Percentiles rank a stretch among this genome's conserved stretches.
Conservation (phyloP, 2,888 invertebrate genomes). For the Cepaea hortensis region DNA sequence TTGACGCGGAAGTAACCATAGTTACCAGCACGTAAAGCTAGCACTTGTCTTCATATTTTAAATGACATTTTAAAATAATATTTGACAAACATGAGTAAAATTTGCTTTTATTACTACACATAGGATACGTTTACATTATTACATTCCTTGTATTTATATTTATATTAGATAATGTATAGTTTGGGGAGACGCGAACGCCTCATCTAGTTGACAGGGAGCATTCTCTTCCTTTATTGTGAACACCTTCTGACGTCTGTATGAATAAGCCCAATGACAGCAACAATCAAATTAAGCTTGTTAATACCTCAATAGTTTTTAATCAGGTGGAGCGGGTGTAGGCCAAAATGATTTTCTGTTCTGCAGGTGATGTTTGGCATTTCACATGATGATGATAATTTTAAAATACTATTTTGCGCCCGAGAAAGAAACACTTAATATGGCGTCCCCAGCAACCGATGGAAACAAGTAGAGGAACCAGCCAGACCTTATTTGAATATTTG, state of each 20-base stretch:
- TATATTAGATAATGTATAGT: no score
- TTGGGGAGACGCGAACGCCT: no score
- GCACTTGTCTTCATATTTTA: conserved; percentile 21
- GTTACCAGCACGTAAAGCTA: conserved; percentile 56
- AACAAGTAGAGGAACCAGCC: not conserved
- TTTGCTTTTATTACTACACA: not conserved
- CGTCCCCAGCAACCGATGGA: conserved; percentile 69
- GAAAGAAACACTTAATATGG: conserved; percentile 24
- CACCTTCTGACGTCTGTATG: no score
- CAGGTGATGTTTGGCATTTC: no score
- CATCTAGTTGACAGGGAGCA: no score
- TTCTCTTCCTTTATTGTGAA: no score
- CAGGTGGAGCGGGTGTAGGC: no score
- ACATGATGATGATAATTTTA: not conserved
- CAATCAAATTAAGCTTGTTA: no score
- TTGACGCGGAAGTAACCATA: conserved; percentile 63
- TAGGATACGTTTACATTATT: not conserved
- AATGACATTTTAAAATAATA: conserved; percentile 5
- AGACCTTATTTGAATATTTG: not conserved
- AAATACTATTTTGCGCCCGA: conserved; percentile 47
- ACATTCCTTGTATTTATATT: not conserved
- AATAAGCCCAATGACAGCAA: no score
- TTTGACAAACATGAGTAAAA: no score
- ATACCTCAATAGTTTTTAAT: no score
- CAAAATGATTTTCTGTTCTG: no score